Conservation (phyloP, 2,888 invertebrate genomes). For the Fragum whitleyi region DNA sequence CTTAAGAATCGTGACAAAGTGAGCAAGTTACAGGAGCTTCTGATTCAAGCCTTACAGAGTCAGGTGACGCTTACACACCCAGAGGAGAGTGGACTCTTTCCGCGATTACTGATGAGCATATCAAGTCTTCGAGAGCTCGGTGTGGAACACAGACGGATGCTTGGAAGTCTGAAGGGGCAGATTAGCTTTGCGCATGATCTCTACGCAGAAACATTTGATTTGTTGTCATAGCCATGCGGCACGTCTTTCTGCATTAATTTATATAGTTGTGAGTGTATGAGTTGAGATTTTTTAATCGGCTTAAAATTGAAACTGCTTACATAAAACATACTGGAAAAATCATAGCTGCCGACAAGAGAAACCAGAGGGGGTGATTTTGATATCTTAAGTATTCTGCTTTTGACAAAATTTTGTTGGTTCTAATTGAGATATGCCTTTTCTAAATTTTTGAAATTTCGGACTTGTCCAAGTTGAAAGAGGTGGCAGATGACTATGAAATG, state of each 20-base stretch:
- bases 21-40: slow-evolving; percentile 81
- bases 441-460: no score
- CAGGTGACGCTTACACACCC: slow-evolving; percentile 81
- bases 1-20: slow-evolving; percentile 83
- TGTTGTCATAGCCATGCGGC: slow-evolving; percentile 69
- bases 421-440: no score
- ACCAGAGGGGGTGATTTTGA: no score
- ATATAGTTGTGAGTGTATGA: slow-evolving; percentile 1
- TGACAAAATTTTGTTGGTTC: no score
- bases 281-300: neutral
- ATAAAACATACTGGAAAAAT: no score
- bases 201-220: slow-evolving; percentile 83
- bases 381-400: no score
- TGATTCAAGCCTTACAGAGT: slow-evolving; percentile 83
- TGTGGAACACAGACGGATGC: slow-evolving; percentile 83
- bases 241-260: slow-evolving; percentile 15
- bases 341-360: no score
- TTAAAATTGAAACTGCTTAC: neutral
- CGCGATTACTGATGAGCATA: slow-evolving; percentile 84
- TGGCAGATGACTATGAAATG: no score
- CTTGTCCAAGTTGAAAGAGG: no score
- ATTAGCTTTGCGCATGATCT: slow-evolving; percentile 82
- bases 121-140: slow-evolving; percentile 84
- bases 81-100: slow-evolving; percentile 81
- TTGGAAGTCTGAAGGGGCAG: slow-evolving; percentile 81